phyloP scores from a whole-genome alignment of 2,888 invertebrate genomes.

The Electrophaes corylata region DNA sequence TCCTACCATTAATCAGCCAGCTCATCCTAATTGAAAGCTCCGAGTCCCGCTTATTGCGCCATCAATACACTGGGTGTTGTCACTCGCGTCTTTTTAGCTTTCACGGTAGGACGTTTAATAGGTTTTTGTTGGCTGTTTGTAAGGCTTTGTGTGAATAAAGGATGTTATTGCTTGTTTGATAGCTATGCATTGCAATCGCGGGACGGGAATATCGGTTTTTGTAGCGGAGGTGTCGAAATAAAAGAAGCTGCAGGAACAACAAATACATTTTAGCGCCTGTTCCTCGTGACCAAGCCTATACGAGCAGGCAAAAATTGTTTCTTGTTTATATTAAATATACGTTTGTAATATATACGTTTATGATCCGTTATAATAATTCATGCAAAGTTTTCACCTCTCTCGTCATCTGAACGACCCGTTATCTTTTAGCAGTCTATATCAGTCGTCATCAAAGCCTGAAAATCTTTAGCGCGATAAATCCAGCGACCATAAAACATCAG shows the following conservation, averaged over 20 bases:
- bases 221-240: not conserved
- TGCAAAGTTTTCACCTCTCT: too few relatives aligned
- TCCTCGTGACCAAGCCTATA: too few relatives aligned
- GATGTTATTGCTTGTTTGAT: conserved; percentile 27
- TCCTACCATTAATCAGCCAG: conserved; percentile 51
- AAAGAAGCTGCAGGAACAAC: not conserved
- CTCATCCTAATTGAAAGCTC: conserved; percentile 71
- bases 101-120: conserved; percentile 31
- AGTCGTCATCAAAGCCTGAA: not conserved
- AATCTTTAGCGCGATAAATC: conserved; percentile 20
- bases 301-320: too few relatives aligned
- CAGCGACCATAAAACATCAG: conserved; percentile 15
- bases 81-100: conserved; percentile 32
- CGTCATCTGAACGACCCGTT: too few relatives aligned
- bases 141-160: conserved; percentile 24
- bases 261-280: too few relatives aligned
- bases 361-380: too few relatives aligned
- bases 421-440: too few relatives aligned
- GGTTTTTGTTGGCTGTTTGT: conserved; percentile 32
- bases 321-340: too few relatives aligned
- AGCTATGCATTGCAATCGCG: not conserved
- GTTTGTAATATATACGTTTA: too few relatives aligned
- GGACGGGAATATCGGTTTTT: not conserved
- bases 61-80: conserved; percentile 53
- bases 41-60: conserved; percentile 54